Percentiles rank a stretch among this genome's conserved stretches.
Conservation (phyloP, 2,888 invertebrate species). For the Leptura quadrifasciata region DNA sequence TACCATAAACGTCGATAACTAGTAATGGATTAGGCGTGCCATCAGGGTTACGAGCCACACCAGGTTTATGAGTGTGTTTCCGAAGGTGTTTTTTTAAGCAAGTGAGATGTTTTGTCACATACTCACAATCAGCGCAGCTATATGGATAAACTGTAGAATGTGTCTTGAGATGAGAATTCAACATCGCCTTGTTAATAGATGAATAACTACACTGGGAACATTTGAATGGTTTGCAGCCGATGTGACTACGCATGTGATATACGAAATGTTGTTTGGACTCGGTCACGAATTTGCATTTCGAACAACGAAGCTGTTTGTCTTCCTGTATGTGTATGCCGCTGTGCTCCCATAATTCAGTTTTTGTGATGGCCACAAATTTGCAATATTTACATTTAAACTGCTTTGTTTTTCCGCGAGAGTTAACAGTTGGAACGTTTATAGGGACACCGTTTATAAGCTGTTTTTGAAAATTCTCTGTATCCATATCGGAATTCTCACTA, state of each 20-base stretch:
- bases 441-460: constrained; percentile 80
- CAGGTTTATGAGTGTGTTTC: constrained; percentile 93
- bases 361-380: constrained; percentile 87
- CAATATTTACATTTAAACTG: constrained; percentile 96
- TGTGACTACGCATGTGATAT: constrained; percentile 96
- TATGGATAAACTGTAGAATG: constrained; percentile 96
- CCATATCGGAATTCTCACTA: constrained; percentile 72
- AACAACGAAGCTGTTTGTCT: constrained; percentile 93
- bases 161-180: constrained; percentile 97
- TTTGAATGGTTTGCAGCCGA: constrained; percentile 96
- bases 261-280: constrained; percentile 99
- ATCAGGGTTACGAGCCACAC: constrained; percentile 91
- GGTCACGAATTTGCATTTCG: constrained; percentile 96
- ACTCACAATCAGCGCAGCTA: constrained; percentile 93
- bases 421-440: constrained; percentile 74
- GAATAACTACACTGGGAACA: constrained; percentile 92
- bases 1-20: constrained; percentile 94
- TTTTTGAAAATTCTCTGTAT: constrained; percentile 75
- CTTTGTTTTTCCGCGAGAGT: constrained; percentile 89
- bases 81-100: constrained; percentile 95
- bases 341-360: constrained; percentile 96
- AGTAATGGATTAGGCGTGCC: constrained; percentile 91
- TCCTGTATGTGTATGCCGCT: constrained; percentile 92
- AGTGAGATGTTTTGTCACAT: constrained; percentile 98
- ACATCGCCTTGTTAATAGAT: constrained; percentile 99